Evolutionary conservation across 2,113 vertebrate genomes (phyloP), one percentile per base, ranked within the genome.

Genomic region (Epinephelus lanceolatus): DNA sequence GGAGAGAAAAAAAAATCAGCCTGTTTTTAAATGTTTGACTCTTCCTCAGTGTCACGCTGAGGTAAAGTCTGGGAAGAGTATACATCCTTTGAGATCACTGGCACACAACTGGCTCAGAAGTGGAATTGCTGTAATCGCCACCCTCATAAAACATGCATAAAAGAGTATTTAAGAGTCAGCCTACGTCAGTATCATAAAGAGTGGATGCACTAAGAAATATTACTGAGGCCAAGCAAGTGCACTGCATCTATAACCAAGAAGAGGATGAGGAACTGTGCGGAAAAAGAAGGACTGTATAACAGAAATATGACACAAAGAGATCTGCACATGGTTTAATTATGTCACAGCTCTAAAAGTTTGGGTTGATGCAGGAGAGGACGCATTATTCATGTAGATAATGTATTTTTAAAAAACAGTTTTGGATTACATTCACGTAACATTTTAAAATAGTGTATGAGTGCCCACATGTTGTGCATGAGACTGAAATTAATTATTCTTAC

Each of bases 141-240:
- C 86, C 71, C 91, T 92, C 90, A 92, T 91, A 90, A 94, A 94
- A 92, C 76, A 86, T 86, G 77, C 83, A 91, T 86, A 88, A 88
- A 91, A 84, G 70, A 78, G 86, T 87, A 88, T 94, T 93, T 88
- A 89, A 86, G 85, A 93, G 86, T 92, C 91, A 80, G 74, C 60
- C 91, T 72, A 86, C 78, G 81, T 88, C 92, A 92, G 86, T 67
- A 75, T 92, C 87, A 89, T 91, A 91, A 93, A 91, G 87, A 86
- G 57, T 3, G 19, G 45, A 86, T 57, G 78, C 56, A 69, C 86
- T 81, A 61, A 86, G 85, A 90, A 85, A 91, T 90, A 91, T 89
- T 82, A 91, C 86, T 78, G 78, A 89, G 92, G 88, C 83, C 89
- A 89, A 85, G 63, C 49, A 75, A 89, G 87, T 86, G 71, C 52